These are phyloP conservation scores for Drosophila asahinai DNA, from an alignment of 1,140 invertebrate species.

Conservation along the genomic window DNA sequence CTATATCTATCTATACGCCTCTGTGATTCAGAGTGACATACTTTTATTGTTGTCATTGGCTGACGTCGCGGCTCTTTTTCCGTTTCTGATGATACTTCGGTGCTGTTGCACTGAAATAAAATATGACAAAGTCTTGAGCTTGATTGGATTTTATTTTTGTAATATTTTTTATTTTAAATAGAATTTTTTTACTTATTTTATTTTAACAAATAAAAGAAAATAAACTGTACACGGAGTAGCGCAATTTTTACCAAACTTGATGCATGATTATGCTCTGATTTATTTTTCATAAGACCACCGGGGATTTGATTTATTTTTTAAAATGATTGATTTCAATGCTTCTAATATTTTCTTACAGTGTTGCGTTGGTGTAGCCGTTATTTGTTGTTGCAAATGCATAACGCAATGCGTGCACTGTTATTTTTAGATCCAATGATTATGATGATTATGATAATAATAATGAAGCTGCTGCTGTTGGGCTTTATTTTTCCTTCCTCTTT, in stretches of 20 bases:
- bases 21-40: constrained; percentile 75
- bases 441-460: constrained; percentile 35
- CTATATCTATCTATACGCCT: constrained; percentile 55
- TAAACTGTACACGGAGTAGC: no score
- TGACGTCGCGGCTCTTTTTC: constrained; percentile 38
- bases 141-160: background rate
- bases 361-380: constrained; percentile 21
- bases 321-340: background rate
- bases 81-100: constrained; percentile 2
- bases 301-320: no score
- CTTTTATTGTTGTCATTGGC: constrained; percentile 75
- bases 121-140: background rate
- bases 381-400: constrained; percentile 48
- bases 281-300: no score
- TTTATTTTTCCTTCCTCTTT: constrained; percentile 15
- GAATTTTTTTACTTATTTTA: no score
- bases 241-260: no score
- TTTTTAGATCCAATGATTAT: constrained; percentile 58
- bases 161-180: background rate
- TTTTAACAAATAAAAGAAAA: no score
- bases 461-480: constrained; percentile 7
- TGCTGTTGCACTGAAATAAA: constrained; percentile 7
- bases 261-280: no score
- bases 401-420: constrained; percentile 69
- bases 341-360: background rate